Base-by-base conservation (phyloP, 2,888 invertebrate genomes). In the Caenorhabditis doughertyi region DNA sequence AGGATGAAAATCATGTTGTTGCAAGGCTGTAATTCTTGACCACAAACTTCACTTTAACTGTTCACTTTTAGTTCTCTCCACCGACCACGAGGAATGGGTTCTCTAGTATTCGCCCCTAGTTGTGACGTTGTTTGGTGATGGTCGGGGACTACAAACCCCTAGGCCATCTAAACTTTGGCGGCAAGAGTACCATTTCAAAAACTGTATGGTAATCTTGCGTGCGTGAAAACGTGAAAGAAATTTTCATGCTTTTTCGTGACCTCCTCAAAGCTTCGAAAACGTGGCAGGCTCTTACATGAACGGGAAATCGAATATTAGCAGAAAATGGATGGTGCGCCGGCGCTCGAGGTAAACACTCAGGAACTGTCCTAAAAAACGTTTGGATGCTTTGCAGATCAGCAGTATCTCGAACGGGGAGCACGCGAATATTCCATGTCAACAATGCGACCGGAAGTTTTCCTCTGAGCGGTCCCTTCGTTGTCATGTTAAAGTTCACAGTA, bases 401-500 rank as follows among this genome's bases (percentile, higher is more conserved):
- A n/a, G n/a, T n/a, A n/a, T n/a, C n/a, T 47, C 18, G 3, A 47
- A 18, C n/a, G 3, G 3, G 21, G 3, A 21, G 53, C 11, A 25
- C 16, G 21, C n/a, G 5, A 27, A 21, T 23, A 42, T 65, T 27
- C 23, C 8, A 27, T 76, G 79, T 29, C 35, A 56, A n/a, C 39
- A 67, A 11, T 79, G 79, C 58, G 53, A 79, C 1, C 44, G 67
- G 4, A 11, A 13, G 1, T 79, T 79, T 27, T n/a, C 39, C 1
- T 27, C 71, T 23, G 35, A 67, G 21, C 35, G 79, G 7, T 79
- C 79, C 16, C 65, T 79, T 21, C 56, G 60, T 3, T 71, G 79
- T 49, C 79, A 79, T 53, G 16, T 72, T 21, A 79, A 79, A 51
- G 64, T 79, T 49, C 79, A 79, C 25, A 79, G 79, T 79, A n/a